Conservation (phyloP, 2,797 vertebrate genomes). For the Lophius americanus region DNA sequence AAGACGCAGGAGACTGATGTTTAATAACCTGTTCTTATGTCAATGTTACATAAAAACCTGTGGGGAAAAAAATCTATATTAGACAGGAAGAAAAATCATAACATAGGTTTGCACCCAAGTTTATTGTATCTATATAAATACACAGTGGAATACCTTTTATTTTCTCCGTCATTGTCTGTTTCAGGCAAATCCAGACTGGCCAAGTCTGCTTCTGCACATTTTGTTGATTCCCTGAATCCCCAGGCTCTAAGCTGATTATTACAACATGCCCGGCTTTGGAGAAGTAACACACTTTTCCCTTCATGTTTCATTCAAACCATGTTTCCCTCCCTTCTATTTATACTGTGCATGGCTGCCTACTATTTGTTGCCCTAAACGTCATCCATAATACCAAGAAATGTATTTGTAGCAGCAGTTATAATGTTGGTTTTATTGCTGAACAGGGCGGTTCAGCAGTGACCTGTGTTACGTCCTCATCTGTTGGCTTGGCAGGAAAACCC, state of each 20-base stretch:
- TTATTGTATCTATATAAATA: constrained; percentile 32
- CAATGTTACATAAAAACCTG: background rate
- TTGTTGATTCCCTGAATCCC: constrained; percentile 51
- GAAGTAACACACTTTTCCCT: constrained; percentile 44
- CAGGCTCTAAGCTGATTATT: constrained; percentile 59
- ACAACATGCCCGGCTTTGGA: constrained; percentile 35
- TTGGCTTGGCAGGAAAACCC: constrained; percentile 13
- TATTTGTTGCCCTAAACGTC: constrained; percentile 38
- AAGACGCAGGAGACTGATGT: constrained; percentile 11
- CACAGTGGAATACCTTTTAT: constrained; percentile 14
- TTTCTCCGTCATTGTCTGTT: constrained; percentile 36
- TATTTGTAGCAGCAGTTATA: constrained; percentile 25
- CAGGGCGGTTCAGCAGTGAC: constrained; percentile 15
- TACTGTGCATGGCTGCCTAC: constrained; percentile 25
- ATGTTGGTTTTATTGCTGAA: constrained; percentile 16
- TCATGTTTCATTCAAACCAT: constrained; percentile 43
- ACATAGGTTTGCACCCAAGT: constrained; percentile 8
- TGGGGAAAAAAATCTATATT: constrained; percentile 15
- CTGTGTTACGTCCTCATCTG: constrained; percentile 33
- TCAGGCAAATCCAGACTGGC: constrained; percentile 40
- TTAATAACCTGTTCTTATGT: no score
- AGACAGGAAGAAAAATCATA: constrained; percentile 28
- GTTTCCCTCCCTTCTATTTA: constrained; percentile 22
- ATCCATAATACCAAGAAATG: constrained; percentile 38
- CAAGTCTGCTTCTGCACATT: constrained; percentile 35